These are phyloP conservation scores for Nemurella pictetii DNA, from an alignment of 2,888 invertebrate genomes.

Conservation along the genomic window DNA sequence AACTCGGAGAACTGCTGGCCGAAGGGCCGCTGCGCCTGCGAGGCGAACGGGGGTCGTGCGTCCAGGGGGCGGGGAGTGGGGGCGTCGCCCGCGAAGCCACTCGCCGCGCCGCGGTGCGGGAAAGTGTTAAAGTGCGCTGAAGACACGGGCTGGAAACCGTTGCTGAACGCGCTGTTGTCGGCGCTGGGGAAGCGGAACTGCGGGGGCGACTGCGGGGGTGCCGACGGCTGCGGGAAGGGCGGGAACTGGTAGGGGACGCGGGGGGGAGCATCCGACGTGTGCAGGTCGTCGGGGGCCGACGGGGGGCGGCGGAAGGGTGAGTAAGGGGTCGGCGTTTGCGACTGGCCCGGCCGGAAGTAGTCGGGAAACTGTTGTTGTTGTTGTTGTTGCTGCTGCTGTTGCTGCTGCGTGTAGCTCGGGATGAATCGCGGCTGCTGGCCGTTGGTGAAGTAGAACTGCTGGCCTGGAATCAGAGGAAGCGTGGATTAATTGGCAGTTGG, in stretches of 20 bases:
- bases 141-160: slow-evolving; percentile 48
- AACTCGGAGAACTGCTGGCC: slow-evolving; percentile 37
- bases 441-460: slow-evolving; percentile 50
- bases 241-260: slow-evolving; percentile 50
- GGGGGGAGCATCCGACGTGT: slow-evolving; percentile 51
- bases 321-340: slow-evolving; percentile 28
- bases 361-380: slow-evolving; percentile 45
- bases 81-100: slow-evolving; percentile 7
- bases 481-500: neutral
- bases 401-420: slow-evolving; percentile 46
- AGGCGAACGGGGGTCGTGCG: slow-evolving; percentile 29
- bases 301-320: slow-evolving; percentile 40
- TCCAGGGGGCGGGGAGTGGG: slow-evolving; percentile 26
- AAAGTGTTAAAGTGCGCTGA: slow-evolving; percentile 35
- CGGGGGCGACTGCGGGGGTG: slow-evolving; percentile 57
- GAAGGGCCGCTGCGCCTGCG: slow-evolving; percentile 32
- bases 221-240: slow-evolving; percentile 54
- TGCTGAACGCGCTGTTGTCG: slow-evolving; percentile 52
- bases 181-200: slow-evolving; percentile 58
- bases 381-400: slow-evolving; percentile 46
- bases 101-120: neutral
- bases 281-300: slow-evolving; percentile 47
- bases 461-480: slow-evolving; percentile 48
- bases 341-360: slow-evolving; percentile 46
- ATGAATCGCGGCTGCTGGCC: slow-evolving; percentile 48